Conservation (phyloP, 2,797 vertebrate species). For the Hybognathus amarus region DNA sequence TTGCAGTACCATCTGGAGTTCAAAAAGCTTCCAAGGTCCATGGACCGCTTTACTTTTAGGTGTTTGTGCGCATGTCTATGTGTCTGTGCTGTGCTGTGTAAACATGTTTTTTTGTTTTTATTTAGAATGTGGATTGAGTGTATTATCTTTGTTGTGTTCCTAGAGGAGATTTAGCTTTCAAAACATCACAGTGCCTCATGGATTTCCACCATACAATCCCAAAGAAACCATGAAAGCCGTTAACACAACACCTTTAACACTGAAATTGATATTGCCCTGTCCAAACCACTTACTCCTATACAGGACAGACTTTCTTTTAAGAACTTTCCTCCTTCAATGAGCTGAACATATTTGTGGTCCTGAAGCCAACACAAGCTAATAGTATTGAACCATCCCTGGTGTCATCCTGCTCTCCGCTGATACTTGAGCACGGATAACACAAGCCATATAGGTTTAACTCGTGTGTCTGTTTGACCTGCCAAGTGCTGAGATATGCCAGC, state of each 20-base stretch:
- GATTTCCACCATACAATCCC: constrained; percentile 7
- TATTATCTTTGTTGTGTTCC: constrained; percentile 43
- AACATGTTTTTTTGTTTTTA: constrained; percentile 15
- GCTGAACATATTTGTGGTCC: constrained; percentile 69
- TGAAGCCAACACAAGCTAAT: constrained; percentile 72
- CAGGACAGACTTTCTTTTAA: constrained; percentile 30
- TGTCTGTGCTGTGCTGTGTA: constrained; percentile 29
- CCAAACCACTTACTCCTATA: constrained; percentile 9
- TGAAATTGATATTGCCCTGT: constrained; percentile 26
- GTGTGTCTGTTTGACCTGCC: constrained; percentile 81
- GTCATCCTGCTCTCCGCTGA: constrained; percentile 83
- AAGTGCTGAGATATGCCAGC: constrained; percentile 80
- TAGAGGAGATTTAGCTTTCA: constrained; percentile 34
- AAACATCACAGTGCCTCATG: constrained; percentile 15
- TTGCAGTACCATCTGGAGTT: neutral
- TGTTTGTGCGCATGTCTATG: neutral
- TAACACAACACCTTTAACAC: constrained; percentile 19
- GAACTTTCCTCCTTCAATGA: constrained; percentile 52
- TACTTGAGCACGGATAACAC: constrained; percentile 81
- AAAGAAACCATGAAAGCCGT: constrained; percentile 24
- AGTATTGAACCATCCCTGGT: constrained; percentile 77
- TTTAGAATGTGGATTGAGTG: constrained; percentile 24
- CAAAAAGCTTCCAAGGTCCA: neutral
- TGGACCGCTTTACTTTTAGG: neutral
- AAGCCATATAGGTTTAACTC: constrained; percentile 85